These are phyloP conservation scores for Nineta flava DNA, from an alignment of 2,888 invertebrate genomes.

Conservation along the genomic window DNA sequence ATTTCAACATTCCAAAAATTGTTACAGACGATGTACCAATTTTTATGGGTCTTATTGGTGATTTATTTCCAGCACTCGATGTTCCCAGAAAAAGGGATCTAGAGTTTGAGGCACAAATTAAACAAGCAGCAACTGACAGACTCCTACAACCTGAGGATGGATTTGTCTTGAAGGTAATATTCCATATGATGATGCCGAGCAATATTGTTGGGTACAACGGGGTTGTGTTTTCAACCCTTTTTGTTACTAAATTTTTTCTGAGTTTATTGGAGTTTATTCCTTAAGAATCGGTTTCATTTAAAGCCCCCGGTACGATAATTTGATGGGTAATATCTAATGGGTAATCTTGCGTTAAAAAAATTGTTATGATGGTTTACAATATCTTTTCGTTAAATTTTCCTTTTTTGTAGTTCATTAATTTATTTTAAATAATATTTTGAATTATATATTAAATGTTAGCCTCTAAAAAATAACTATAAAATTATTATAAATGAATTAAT, in stretches of 20 bases:
- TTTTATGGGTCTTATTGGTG: conserved; percentile 88
- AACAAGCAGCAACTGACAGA: conserved; percentile 62
- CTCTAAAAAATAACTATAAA: no score
- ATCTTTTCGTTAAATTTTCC: no score
- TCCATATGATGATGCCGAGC: background rate
- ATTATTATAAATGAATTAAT: no score
- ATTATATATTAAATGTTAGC: no score
- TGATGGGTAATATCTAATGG: no score
- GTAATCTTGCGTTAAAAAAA: no score
- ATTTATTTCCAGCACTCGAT: conserved; percentile 81
- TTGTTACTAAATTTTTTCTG: background rate
- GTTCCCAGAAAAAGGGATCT: conserved; percentile 75
- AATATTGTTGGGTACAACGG: background rate
- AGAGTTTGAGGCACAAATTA: conserved; percentile 69
- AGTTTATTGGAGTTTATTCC: no score
- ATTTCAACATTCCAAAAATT: conserved; percentile 91
- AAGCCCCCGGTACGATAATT: no score
- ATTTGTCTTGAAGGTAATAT: conserved; percentile 57
- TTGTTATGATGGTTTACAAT: no score
- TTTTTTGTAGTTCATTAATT: no score
- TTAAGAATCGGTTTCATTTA: no score
- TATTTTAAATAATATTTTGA: no score
- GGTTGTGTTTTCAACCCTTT: background rate
- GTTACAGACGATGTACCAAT: conserved; percentile 82
- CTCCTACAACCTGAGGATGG: conserved; percentile 83